A percentile compares a stretch with the other conserved stretches of the same genome.
phyloP scores from a whole-genome alignment of 92 coral and sea anemone species.

The Epizoanthus fatuus region DNA sequence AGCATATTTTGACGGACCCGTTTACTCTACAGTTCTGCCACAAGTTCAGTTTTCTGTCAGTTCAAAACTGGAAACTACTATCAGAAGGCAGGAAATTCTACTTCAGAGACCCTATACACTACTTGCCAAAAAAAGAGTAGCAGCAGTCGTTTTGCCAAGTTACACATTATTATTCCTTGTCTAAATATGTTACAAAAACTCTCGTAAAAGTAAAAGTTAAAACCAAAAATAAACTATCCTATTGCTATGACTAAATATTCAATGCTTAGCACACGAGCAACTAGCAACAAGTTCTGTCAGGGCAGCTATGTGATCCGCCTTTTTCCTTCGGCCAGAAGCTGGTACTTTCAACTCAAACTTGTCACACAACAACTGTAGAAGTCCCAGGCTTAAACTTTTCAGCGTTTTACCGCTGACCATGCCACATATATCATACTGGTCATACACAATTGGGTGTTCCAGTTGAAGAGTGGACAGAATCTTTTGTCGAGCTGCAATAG shows the following conservation, averaged over 20 bases:
- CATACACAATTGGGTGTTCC: slow-evolving; percentile 38
- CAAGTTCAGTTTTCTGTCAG: no score
- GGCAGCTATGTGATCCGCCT: slow-evolving; percentile 17
- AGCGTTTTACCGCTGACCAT: neutral
- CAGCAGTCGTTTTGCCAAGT: no score
- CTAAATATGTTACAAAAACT: no score
- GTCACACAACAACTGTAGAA: slow-evolving; percentile 1
- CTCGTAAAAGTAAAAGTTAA: no score
- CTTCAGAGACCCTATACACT: no score
- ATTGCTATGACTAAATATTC: neutral
- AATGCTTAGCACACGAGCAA: slow-evolving; percentile 3
- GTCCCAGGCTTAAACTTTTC: slow-evolving; percentile 15
- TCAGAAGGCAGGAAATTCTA: no score
- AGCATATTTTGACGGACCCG: no score
- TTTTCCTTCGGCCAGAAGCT: slow-evolving; percentile 10
- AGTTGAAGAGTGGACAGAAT: slow-evolving; percentile 30
- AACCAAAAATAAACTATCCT: no score
- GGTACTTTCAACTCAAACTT: neutral
- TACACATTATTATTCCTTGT: no score
- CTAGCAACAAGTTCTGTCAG: slow-evolving; percentile 12
- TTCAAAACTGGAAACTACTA: no score
- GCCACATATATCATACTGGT: slow-evolving; percentile 5
- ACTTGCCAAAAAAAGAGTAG: no score
- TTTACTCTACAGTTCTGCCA: no score
- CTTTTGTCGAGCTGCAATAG: slow-evolving; percentile 8